Percentiles rank a stretch among this genome's conserved stretches.
These are phyloP conservation scores for Sesamia nonagrioides DNA, from an alignment of 1,140 invertebrate genomes.

Conservation along the genomic window DNA sequence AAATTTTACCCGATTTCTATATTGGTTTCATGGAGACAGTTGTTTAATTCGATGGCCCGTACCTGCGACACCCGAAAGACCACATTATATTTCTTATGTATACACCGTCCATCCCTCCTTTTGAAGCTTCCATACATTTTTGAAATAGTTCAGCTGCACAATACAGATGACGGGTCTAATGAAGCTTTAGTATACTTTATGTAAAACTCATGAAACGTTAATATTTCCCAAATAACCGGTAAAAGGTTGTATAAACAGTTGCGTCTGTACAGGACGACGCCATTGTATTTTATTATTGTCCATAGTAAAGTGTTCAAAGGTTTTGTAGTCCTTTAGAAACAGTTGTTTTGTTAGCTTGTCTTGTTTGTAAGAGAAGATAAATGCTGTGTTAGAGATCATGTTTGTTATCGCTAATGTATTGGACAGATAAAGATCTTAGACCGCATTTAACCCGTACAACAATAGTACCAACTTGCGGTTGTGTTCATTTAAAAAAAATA, in stretches of 20 bases:
- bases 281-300: not conserved
- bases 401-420: not conserved
- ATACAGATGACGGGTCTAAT: not conserved
- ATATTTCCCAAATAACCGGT: not conserved
- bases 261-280: not conserved
- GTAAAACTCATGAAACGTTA: not conserved
- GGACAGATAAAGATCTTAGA: too few relatives aligned
- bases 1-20: too few relatives aligned
- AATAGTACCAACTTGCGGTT: too few relatives aligned
- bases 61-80: too few relatives aligned
- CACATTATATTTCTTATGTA: too few relatives aligned
- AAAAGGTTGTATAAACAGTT: not conserved
- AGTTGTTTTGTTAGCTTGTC: not conserved
- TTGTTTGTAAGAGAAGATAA: not conserved
- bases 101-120: too few relatives aligned
- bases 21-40: too few relatives aligned
- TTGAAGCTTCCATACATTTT: too few relatives aligned
- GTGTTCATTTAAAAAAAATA: too few relatives aligned
- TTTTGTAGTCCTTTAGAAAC: constrained; percentile 17
- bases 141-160: not conserved
- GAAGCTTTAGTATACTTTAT: not conserved
- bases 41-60: too few relatives aligned
- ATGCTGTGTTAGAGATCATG: not conserved
- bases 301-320: not conserved
- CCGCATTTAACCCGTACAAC: too few relatives aligned